Evolutionary conservation across 2,888 invertebrate genomes (phyloP).

Genomic region (Conchocele bisecta): DNA sequence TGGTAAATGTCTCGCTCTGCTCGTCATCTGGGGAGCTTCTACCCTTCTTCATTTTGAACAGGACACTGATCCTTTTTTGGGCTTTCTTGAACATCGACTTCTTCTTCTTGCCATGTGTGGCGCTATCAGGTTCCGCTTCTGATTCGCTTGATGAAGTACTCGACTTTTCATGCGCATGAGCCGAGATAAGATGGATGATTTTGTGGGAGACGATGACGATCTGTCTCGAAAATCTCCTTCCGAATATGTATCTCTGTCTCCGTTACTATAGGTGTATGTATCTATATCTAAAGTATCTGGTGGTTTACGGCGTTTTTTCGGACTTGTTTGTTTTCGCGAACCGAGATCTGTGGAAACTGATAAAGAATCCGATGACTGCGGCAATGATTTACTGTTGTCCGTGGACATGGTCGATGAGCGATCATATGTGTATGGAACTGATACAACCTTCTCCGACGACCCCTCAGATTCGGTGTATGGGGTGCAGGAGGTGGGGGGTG

Average conservation of each 20-base stretch:
- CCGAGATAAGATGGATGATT: not conserved
- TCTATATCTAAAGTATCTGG: not conserved
- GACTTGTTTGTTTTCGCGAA: no score
- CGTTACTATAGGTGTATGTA: not conserved
- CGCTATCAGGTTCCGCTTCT: constrained; percentile 5
- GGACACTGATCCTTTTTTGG: constrained; percentile 62
- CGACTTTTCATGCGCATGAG: constrained; percentile 5
- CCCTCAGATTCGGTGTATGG: constrained; percentile 44
- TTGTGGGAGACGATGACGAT: not conserved
- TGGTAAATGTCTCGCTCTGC: not conserved
- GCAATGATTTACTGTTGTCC: not conserved
- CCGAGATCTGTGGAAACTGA: no score
- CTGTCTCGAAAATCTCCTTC: not conserved
- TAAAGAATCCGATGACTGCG: not conserved
- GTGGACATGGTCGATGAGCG: not conserved
- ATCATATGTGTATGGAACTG: not conserved
- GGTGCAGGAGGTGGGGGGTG: constrained; percentile 53
- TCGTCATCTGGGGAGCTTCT: constrained; percentile 12
- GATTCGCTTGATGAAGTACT: constrained; percentile 32
- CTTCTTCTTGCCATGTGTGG: constrained; percentile 60
- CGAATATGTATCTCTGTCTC: not conserved
- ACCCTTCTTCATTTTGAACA: constrained; percentile 39
- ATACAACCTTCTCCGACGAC: constrained; percentile 14
- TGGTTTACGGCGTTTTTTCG: no score
- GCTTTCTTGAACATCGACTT: constrained; percentile 71